These are phyloP conservation scores for Hylaeus anthracinus DNA, from an alignment of 1,140 invertebrate species.

Conservation along the genomic window DNA sequence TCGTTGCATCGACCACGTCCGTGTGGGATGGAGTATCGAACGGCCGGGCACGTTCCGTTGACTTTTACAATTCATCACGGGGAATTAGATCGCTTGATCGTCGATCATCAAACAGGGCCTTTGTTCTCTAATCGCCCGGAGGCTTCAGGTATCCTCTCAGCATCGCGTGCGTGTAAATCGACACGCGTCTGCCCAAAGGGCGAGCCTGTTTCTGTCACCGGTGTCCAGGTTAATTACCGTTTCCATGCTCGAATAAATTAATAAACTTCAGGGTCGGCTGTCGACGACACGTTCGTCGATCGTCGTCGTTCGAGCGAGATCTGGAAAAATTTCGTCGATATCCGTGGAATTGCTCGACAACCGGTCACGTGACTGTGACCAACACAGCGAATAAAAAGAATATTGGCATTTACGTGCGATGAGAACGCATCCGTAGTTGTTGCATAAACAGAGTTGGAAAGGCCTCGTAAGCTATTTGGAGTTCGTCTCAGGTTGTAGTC, in stretches of 20 bases:
- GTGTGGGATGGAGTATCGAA: neutral
- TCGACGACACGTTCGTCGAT: conserved; percentile 64
- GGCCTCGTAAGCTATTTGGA: neutral
- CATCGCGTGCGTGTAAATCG: conserved; percentile 50
- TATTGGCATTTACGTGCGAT: conserved; percentile 39
- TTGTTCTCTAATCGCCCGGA: conserved; percentile 54
- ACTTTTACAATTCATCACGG: conserved; percentile 12
- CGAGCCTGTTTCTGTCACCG: conserved; percentile 78
- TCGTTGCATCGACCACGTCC: neutral
- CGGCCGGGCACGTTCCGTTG: neutral
- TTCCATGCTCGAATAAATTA: conserved; percentile 81
- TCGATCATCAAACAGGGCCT: conserved; percentile 54
- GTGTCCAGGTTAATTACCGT: conserved; percentile 80
- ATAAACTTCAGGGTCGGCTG: conserved; percentile 77
- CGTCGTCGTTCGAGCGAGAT: conserved; percentile 62
- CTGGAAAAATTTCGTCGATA: conserved; percentile 22
- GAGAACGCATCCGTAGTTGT: too few relatives aligned
- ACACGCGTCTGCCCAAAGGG: conserved; percentile 73
- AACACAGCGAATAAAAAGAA: neutral
- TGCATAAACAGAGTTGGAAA: neutral
- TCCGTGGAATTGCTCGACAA: conserved; percentile 38
- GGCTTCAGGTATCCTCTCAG: conserved; percentile 53
- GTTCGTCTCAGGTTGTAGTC: neutral
- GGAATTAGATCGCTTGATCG: conserved; percentile 38
- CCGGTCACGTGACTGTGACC: conserved; percentile 54